These are phyloP conservation scores for Mechanitis messenoides DNA, from an alignment of 2,888 invertebrate genomes.

Conservation along the genomic window DNA sequence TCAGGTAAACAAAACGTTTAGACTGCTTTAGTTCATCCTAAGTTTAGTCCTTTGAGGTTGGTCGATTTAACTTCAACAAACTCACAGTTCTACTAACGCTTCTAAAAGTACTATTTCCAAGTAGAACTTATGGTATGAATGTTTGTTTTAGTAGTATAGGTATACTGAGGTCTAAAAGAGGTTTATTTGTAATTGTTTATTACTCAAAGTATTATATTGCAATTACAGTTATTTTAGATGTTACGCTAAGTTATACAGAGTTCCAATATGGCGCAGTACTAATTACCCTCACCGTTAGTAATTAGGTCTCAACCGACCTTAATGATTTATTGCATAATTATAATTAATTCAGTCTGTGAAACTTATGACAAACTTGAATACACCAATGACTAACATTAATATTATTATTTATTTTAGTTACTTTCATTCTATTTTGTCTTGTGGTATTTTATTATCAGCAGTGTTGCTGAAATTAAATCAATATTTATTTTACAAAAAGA, in stretches of 20 bases:
- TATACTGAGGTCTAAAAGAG: not conserved
- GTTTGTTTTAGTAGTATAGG: not conserved
- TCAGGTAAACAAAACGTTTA: not conserved
- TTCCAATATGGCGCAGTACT: not conserved
- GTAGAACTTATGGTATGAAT: not conserved
- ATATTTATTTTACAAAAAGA: too few relatives aligned
- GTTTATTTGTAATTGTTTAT: too few relatives aligned
- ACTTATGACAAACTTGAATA: not conserved
- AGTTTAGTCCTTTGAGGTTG: not conserved
- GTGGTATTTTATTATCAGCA: too few relatives aligned
- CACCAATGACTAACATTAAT: too few relatives aligned
- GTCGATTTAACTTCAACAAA: not conserved
- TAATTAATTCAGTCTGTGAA: conserved; percentile 6
- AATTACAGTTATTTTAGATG: not conserved
- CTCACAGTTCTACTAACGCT: not conserved
- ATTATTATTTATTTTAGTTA: too few relatives aligned
- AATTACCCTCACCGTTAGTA: conserved; percentile 15
- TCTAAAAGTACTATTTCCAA: not conserved
- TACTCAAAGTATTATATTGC: too few relatives aligned
- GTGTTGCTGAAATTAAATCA: too few relatives aligned
- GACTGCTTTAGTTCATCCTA: not conserved
- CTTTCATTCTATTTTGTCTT: too few relatives aligned
- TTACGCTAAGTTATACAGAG: not conserved
- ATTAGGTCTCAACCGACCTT: conserved; percentile 16
- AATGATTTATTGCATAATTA: conserved; percentile 23